A percentile compares a stretch with the other conserved stretches of the same genome.
Evolutionary conservation across 1,140 invertebrate species (phyloP).

Genomic region (Cydia strobilella): DNA sequence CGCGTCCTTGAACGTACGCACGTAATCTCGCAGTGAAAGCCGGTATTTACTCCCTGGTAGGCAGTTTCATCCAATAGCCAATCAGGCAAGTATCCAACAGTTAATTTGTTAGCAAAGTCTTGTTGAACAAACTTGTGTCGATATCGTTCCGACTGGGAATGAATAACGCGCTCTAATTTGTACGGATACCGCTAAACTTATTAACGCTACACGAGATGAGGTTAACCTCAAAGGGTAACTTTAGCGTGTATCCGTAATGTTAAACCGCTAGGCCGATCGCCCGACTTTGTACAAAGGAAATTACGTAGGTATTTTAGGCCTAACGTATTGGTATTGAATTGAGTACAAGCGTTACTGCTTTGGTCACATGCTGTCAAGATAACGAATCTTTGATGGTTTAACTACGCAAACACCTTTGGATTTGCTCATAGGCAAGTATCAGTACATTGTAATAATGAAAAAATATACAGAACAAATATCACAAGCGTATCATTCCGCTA

Average conservation of each 20-base stretch:
- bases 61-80: slow-evolving; percentile 7
- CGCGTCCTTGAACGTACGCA: not conserved
- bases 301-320: not conserved
- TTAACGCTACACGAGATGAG: slow-evolving; percentile 13
- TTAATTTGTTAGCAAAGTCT: slow-evolving; percentile 22
- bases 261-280: slow-evolving; percentile 6
- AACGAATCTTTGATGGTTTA: too few relatives aligned
- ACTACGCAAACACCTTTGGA: too few relatives aligned
- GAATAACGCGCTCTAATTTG: slow-evolving; percentile 15
- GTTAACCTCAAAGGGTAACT: slow-evolving; percentile 17
- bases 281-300: not conserved
- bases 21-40: not conserved
- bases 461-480: too few relatives aligned
- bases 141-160: slow-evolving; percentile 9
- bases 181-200: slow-evolving; percentile 10
- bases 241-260: slow-evolving; percentile 5
- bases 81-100: slow-evolving; percentile 21
- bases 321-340: too few relatives aligned
- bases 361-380: too few relatives aligned
- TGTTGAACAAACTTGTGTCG: slow-evolving; percentile 5
- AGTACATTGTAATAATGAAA: too few relatives aligned
- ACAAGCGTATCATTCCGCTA: not conserved
- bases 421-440: too few relatives aligned
- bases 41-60: not conserved
- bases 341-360: too few relatives aligned